Base-by-base conservation (phyloP, 2,888 invertebrate genomes). In the Phengaris arion region DNA sequence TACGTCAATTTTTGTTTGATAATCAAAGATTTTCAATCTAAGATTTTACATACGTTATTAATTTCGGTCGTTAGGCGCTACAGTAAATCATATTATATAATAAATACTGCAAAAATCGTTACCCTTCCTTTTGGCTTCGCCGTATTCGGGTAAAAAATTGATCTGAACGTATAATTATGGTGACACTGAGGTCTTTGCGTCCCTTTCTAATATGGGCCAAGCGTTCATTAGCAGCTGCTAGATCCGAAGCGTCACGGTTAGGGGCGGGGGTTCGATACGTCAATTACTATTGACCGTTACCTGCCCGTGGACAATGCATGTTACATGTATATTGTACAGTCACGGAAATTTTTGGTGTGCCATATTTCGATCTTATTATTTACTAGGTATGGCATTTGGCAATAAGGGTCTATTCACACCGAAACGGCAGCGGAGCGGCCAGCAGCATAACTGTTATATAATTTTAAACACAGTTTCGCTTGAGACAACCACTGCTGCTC, bases 201-300 rank as follows among this genome's bases (percentile, higher is more conserved):
- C 54, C 72, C 52, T 54, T 72, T 72, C 12, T 22, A 70, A 69
- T 54, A 54, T 72, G 52, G 52, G 22, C 52, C 70, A 72, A 72
- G 52, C 2, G 22, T 52, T 51, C 48, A 51, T 52, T 72, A 72
- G 72, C 72, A 72, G 72, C 72, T 72, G 72, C 72, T 72, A 72
- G 52, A 12, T 22, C 70, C 51, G 35, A 22, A 72, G 54, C 72
- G 72, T 54, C 52, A 48, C 70, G 69, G 46, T n/a, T 52, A 72
- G 52, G 72, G 72, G 72, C 52, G 70, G 70, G 22, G 54, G 72
- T 52, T 54, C 72, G 54, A 54, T 72, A 35, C 72, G 72, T 52
- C 72, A 54, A 22, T 64, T 64, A 64, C 64, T 64, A 64, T 12
- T 72, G 72, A 72, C 72, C 72, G 72, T 69, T 69, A 69, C 69